Base-by-base conservation (phyloP, 2,888 invertebrate genomes). In the Carpatolechia fugitivella region DNA sequence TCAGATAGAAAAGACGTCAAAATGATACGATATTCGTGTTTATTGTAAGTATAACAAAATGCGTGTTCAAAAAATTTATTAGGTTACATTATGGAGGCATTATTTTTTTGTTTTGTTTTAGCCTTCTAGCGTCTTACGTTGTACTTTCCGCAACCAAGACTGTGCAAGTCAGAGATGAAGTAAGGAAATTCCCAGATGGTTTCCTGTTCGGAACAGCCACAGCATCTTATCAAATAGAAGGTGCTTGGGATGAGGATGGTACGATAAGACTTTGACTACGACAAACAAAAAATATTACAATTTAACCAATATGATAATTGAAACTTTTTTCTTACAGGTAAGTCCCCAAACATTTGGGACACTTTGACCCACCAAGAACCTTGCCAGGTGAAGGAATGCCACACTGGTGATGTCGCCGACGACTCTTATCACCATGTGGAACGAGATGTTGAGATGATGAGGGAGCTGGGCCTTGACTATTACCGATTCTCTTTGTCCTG, bases 261-360 rank as follows among this genome's bases (percentile, higher is more conserved):
- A 74, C 6, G 24, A 6, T 4, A 24, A 4, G 24, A 6, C 24
- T 24, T 24, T 24, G 3, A 24, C 6, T 6, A 24, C 24, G 24
- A 24, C n/a, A n/a, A n/a, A n/a, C n/a, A n/a, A n/a, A n/a, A n/a
- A n/a, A n/a, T 36, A 14, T 1, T 14, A 6, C 7, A 5, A 7
- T 7, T 14, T 36, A 36, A n/a, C 14, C 2, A 14, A 14, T 13
- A 16, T 13, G 4, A 40, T 40, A 1, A 8, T 6, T 40, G 18
- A 40, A 40, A 24, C 5, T 8, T 20, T n/a, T 20, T n/a, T 24
- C n/a, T 24, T 40, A 40, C 64, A 82, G 92, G 90, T 13, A 92
- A 91, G 68, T 76, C 90, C 1, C 85, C 84, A 69, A 91, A 85
- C 53, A 92, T 93, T 53, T 93, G 93, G 94, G 94, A 94, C 74